Evolutionary conservation across 2,797 vertebrate genomes (phyloP).

Genomic region (Tauraco hartlaubi): DNA sequence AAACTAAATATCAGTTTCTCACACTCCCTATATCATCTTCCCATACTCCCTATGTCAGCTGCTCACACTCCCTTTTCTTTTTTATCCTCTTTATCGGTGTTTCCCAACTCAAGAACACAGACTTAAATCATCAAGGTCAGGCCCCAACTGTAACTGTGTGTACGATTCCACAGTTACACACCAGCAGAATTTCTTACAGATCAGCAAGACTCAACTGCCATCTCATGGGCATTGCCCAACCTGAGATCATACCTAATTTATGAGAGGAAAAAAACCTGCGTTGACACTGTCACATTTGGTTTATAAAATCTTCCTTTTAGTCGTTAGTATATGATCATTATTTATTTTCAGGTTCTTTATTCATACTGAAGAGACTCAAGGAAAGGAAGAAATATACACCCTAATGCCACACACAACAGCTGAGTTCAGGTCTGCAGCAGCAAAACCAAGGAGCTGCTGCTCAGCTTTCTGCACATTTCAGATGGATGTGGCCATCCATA

Average conservation of each 20-base stretch:
- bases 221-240: background rate
- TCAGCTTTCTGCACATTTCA: background rate
- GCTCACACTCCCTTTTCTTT: too few species aligned
- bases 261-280: background rate
- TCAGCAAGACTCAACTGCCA: background rate
- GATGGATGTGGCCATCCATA: too few species aligned
- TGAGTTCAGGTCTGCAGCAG: background rate
- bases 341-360: background rate
- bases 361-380: background rate
- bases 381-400: background rate
- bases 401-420: rapidly evolving
- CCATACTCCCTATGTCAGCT: too few species aligned
- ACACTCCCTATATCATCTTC: too few species aligned
- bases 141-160: too few species aligned
- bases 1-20: too few species aligned
- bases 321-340: background rate
- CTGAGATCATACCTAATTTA: background rate
- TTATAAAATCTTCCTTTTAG: background rate
- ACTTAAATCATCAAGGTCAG: too few species aligned
- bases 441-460: background rate
- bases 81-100: too few species aligned
- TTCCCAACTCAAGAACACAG: too few species aligned
- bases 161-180: too few species aligned
- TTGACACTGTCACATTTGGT: background rate
- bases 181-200: background rate